A percentile compares a stretch with the other conserved stretches of the same genome.
These are phyloP conservation scores for Paratilapia polleni DNA, from an alignment of 2,113 vertebrate genomes.

Conservation along the genomic window DNA sequence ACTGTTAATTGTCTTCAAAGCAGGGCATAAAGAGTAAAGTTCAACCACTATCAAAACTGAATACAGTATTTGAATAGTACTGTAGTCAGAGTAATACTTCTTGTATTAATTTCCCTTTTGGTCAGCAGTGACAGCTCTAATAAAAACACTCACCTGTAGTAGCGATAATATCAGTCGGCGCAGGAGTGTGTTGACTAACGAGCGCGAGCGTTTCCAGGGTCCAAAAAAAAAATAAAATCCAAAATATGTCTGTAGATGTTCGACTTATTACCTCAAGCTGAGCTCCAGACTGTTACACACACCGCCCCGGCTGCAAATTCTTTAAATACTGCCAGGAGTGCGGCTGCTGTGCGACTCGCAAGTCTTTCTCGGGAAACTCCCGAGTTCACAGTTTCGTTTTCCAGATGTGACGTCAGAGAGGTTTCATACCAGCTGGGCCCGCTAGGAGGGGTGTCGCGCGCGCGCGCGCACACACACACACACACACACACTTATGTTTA, in stretches of 20 bases:
- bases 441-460: conserved; percentile 30
- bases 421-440: background rate
- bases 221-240: background rate
- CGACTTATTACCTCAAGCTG: background rate
- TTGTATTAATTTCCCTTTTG: background rate
- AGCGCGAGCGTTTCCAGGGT: background rate
- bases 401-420: conserved; percentile 41
- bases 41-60: background rate
- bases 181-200: background rate
- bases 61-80: background rate
- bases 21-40: background rate
- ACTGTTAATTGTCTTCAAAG: background rate
- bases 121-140: background rate
- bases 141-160: conserved; percentile 14
- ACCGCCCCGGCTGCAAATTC: background rate
- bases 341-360: background rate
- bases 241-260: background rate
- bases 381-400: conserved; percentile 77
- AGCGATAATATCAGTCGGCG: background rate
- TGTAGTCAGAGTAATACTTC: background rate
- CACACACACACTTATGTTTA: background rate
- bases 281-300: background rate
- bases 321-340: background rate
- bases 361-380: conserved; percentile 65
- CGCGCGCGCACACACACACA: background rate